phyloP scores from a whole-genome alignment of 2,888 invertebrate genomes.

The Epinotia nisella region DNA sequence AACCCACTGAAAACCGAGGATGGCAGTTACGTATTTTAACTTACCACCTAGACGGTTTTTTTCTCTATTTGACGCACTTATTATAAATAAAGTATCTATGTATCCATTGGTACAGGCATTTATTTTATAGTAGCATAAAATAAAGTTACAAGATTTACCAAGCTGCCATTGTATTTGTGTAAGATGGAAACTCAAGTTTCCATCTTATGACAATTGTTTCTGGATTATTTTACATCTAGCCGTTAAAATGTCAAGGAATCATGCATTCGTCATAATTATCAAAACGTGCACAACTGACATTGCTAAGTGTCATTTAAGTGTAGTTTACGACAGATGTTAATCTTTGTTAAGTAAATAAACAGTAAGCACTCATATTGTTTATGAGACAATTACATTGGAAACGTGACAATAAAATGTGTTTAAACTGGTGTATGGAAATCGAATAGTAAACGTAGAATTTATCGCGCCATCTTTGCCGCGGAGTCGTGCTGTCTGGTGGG shows the following conservation, averaged over 20 bases:
- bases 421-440: slow-evolving; percentile 15
- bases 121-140: neutral
- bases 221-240: slow-evolving; percentile 4
- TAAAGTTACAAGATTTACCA: neutral
- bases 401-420: slow-evolving; percentile 24
- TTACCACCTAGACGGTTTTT: too few species aligned
- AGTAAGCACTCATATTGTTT: slow-evolving; percentile 25
- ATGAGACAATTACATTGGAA: slow-evolving; percentile 16
- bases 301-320: slow-evolving; percentile 34
- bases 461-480: slow-evolving; percentile 23
- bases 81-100: too few species aligned
- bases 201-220: neutral
- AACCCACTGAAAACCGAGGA: too few species aligned
- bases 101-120: too few species aligned
- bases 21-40: too few species aligned
- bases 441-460: slow-evolving; percentile 17
- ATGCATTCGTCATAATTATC: slow-evolving; percentile 43
- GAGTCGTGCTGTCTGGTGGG: slow-evolving; percentile 39
- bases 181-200: neutral
- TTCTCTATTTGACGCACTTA: too few species aligned
- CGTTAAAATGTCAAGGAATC: slow-evolving; percentile 37
- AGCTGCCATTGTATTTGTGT: neutral
- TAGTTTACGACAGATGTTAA: slow-evolving; percentile 40
- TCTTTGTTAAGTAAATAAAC: slow-evolving; percentile 41
- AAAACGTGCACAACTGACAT: slow-evolving; percentile 37